phyloP scores from a whole-genome alignment of 2,113 vertebrate species.

The Ailurus styani region DNA sequence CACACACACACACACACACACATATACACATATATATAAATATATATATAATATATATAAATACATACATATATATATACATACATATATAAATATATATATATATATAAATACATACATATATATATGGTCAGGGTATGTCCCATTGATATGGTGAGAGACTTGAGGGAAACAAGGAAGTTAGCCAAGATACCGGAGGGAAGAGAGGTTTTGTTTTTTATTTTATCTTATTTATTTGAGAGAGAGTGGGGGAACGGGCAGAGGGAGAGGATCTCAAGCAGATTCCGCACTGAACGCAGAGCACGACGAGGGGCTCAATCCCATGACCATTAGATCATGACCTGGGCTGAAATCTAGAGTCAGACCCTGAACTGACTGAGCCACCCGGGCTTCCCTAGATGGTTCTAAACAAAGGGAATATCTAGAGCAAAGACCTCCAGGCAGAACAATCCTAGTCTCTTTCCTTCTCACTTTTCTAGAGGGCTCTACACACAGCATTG shows the following conservation, averaged over 20 bases:
- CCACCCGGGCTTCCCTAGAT: neutral
- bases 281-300: neutral
- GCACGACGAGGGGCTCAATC: neutral
- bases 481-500: neutral
- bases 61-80: no score
- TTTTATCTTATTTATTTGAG: neutral
- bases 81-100: no score
- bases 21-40: no score
- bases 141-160: neutral
- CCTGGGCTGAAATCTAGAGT: neutral
- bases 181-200: neutral
- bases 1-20: no score
- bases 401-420: neutral
- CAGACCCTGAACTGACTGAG: neutral
- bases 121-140: accelerated
- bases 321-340: neutral
- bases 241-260: neutral
- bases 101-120: no score
- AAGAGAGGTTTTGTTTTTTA: neutral
- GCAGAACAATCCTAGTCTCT: neutral
- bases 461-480: neutral
- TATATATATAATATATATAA: no score
- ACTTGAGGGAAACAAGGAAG: neutral
- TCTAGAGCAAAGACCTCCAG: neutral
- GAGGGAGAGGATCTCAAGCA: neutral